Percentiles rank a stretch among this genome's conserved stretches.
phyloP scores from a whole-genome alignment of 2,113 vertebrate species.

The Nothobranchius kuhntae region DNA sequence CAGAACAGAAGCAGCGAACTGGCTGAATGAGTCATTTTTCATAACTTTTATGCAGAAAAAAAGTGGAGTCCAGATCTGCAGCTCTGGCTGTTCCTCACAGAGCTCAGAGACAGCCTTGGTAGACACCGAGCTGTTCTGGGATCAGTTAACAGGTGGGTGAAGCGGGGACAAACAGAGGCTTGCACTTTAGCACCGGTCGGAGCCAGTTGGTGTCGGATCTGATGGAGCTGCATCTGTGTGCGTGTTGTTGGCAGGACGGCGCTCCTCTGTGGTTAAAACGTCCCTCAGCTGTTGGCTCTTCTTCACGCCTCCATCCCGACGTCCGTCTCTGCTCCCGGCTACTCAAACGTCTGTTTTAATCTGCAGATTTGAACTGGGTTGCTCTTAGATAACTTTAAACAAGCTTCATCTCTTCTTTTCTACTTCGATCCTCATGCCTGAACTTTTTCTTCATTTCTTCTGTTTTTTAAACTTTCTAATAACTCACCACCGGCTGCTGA shows the following conservation, averaged over 20 bases:
- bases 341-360: background rate
- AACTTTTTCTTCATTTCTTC: no score
- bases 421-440: no score
- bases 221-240: constrained; percentile 33
- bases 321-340: constrained; percentile 8
- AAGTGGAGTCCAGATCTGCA: no score
- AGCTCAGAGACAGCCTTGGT: background rate
- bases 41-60: no score
- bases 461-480: no score
- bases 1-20: no score
- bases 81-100: constrained; percentile 8
- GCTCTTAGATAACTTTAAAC: no score
- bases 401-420: no score
- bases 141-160: constrained; percentile 55
- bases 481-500: no score
- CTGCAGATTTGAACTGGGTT: background rate
- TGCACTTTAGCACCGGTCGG: constrained; percentile 10
- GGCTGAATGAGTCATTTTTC: no score
- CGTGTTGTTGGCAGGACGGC: constrained; percentile 20
- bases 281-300: constrained; percentile 51
- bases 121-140: constrained; percentile 14
- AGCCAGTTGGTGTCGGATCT: constrained; percentile 22
- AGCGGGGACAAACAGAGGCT: constrained; percentile 4
- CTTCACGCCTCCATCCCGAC: constrained; percentile 20
- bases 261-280: constrained; percentile 46